Conservation (phyloP, 1,140 invertebrate species). For the Procambarus virginalis region DNA sequence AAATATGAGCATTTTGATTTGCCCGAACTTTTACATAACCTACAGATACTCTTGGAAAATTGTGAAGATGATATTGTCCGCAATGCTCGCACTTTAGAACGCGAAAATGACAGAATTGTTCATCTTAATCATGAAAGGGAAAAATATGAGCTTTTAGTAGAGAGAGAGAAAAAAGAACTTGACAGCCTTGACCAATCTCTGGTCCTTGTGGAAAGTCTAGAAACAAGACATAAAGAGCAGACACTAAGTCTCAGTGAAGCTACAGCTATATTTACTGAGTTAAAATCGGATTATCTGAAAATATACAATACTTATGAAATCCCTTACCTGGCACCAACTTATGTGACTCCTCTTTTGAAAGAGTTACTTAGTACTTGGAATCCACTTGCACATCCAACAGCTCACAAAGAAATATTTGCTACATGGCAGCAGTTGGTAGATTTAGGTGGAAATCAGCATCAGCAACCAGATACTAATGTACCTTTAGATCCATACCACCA, state of each 20-base stretch:
- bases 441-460: constrained; percentile 35
- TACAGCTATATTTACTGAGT: constrained; percentile 82
- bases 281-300: constrained; percentile 79
- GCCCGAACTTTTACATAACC: constrained; percentile 94
- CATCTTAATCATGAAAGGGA: constrained; percentile 87
- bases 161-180: constrained; percentile 85
- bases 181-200: constrained; percentile 83
- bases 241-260: constrained; percentile 82
- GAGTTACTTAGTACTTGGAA: constrained; percentile 83
- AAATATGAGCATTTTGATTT: constrained; percentile 77
- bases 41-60: constrained; percentile 92
- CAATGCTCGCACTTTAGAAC: constrained; percentile 86
- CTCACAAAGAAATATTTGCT: constrained; percentile 59
- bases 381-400: constrained; percentile 80
- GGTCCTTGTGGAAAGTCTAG: constrained; percentile 79
- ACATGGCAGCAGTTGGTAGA: constrained; percentile 65
- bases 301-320: constrained; percentile 78
- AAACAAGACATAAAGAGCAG: constrained; percentile 61
- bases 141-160: constrained; percentile 81
- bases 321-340: constrained; percentile 79
- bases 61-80: constrained; percentile 96
- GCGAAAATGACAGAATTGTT: constrained; percentile 85
- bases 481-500: constrained; percentile 85
- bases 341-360: constrained; percentile 82
- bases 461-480: constrained; percentile 38